Evolutionary conservation across 2,888 invertebrate species (phyloP).

Genomic region (Meghimatium bilineatum): DNA sequence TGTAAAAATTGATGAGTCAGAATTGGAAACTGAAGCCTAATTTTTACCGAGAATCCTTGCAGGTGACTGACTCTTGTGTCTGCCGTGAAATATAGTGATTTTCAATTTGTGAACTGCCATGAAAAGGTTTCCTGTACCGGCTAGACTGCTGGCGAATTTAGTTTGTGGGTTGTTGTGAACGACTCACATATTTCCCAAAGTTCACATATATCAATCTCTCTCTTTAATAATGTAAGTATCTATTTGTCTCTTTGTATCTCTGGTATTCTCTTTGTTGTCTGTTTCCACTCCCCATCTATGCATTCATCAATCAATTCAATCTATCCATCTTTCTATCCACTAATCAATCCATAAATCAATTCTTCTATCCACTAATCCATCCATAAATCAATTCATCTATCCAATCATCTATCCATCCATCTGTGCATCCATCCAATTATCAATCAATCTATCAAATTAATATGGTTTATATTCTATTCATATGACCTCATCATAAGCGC

Average conservation of each 20-base stretch:
- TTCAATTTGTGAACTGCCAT: not conserved
- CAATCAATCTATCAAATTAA: constrained; percentile 4
- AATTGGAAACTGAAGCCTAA: not conserved
- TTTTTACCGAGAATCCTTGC: not conserved
- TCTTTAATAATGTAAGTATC: too few relatives aligned
- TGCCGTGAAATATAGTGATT: not conserved
- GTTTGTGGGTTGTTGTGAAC: not conserved
- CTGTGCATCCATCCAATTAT: not conserved
- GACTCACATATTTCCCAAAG: too few relatives aligned
- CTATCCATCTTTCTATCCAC: not conserved
- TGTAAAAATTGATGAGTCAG: not conserved
- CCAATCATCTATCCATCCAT: not conserved
- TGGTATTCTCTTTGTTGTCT: too few relatives aligned
- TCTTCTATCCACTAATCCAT: not conserved
- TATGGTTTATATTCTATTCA: too few relatives aligned
- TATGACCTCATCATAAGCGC: too few relatives aligned
- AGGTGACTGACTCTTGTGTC: not conserved
- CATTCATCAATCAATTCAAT: not conserved
- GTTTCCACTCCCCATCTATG: not conserved
- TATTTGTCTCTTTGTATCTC: too few relatives aligned
- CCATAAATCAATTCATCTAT: not conserved
- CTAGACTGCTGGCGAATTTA: not conserved
- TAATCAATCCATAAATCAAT: not conserved
- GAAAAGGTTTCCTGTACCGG: not conserved
- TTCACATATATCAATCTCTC: not conserved